Percentiles rank a stretch among this genome's conserved stretches.
phyloP scores from a whole-genome alignment of 1,140 invertebrate species.

The Triops longicaudatus region DNA sequence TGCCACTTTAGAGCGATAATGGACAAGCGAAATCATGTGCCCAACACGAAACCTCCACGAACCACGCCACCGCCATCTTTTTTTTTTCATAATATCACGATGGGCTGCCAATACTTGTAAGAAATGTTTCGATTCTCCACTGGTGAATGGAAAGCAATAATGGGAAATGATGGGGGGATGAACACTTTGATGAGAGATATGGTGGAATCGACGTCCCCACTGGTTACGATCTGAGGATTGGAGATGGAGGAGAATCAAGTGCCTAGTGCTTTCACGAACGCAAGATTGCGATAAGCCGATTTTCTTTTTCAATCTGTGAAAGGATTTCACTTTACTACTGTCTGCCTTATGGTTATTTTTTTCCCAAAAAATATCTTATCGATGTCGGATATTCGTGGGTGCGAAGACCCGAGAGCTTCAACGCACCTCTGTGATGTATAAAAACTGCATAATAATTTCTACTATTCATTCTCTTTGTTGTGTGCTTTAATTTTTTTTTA shows the following conservation, averaged over 20 bases:
- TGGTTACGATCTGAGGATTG: background rate
- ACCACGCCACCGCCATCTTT: background rate
- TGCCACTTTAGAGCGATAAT: slow-evolving; percentile 12
- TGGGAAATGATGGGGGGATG: too few relatives aligned
- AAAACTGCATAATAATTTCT: slow-evolving; percentile 1
- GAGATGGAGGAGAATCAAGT: background rate
- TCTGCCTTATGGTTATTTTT: background rate
- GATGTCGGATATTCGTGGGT: background rate
- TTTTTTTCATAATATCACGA: background rate
- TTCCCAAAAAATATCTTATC: background rate
- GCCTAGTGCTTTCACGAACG: slow-evolving; percentile 6
- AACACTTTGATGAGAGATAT: too few relatives aligned
- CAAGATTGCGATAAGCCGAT: slow-evolving; percentile 4
- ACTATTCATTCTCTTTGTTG: background rate
- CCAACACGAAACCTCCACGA: too few relatives aligned
- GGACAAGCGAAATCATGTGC: background rate
- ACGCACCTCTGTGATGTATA: background rate
- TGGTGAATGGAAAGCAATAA: too few relatives aligned
- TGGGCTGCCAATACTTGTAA: too few relatives aligned
- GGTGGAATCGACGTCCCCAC: background rate
- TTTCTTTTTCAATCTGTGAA: background rate
- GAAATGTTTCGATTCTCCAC: too few relatives aligned
- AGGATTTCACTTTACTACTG: background rate
- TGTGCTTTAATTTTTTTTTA: background rate
- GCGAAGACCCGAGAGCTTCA: background rate